Evolutionary conservation across 2,113 vertebrate genomes (phyloP).

Genomic region (Phodopus roborovskii): DNA sequence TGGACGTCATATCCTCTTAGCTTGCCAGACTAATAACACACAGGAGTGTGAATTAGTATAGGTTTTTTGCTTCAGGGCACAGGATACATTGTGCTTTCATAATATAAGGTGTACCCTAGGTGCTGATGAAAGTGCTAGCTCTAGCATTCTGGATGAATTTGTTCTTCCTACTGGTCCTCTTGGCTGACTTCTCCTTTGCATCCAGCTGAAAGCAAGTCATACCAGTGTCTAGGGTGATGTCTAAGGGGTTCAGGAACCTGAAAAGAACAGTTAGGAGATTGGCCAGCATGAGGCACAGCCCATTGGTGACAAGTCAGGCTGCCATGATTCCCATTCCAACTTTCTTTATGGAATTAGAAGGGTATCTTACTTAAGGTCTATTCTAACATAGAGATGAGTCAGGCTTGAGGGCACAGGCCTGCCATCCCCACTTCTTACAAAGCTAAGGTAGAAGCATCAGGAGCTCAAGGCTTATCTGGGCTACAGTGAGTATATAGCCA

Average conservation of each 20-base stretch:
- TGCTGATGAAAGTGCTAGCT: rapidly evolving
- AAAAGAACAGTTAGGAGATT: not conserved
- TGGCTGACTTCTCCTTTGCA: not conserved
- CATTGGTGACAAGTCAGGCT: not conserved
- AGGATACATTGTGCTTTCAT: not conserved
- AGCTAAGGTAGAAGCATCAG: not conserved
- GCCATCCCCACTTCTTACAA: not conserved
- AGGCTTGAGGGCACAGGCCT: not conserved
- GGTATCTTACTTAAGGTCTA: not conserved
- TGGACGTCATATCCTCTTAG: not conserved
- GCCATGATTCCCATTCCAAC: not conserved
- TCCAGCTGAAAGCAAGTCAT: not conserved
- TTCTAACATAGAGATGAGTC: not conserved
- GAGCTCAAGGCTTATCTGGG: not conserved
- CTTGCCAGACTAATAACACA: not conserved
- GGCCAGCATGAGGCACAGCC: not conserved
- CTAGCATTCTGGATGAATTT: not conserved
- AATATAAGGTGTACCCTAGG: rapidly evolving
- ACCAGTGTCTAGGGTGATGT: not conserved
- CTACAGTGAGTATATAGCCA: not conserved
- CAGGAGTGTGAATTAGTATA: not conserved
- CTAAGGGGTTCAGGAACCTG: not conserved
- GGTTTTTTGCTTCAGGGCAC: not conserved
- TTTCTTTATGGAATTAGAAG: not conserved
- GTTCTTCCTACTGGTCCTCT: not conserved